Evolutionary conservation across 2,888 invertebrate genomes (phyloP).

Genomic region (Mesorhabditis sp.): DNA sequence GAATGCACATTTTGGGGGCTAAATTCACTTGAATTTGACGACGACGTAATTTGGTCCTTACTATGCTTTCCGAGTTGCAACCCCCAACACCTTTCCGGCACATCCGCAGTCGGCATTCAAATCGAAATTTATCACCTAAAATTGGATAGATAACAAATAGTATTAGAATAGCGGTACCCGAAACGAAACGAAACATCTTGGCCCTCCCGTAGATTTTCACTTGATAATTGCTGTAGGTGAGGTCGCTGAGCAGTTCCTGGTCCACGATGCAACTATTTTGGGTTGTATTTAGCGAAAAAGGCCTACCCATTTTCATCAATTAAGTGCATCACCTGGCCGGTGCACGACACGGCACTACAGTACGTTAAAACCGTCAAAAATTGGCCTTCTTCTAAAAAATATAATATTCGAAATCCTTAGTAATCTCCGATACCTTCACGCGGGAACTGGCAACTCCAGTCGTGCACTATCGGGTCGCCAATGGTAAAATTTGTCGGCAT

Average conservation of each 20-base stretch:
- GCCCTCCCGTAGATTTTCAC: conserved; percentile 33
- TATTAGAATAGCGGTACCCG: neutral
- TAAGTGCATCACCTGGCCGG: conserved; percentile 35
- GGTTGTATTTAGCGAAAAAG: neutral
- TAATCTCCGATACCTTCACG: conserved; percentile 15
- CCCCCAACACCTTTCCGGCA: conserved; percentile 19
- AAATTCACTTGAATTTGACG: conserved; percentile 8
- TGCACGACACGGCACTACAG: conserved; percentile 37
- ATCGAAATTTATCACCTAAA: conserved; percentile 23
- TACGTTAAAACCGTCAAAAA: conserved; percentile 30
- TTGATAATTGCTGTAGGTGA: conserved; percentile 34
- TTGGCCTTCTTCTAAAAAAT: conserved; percentile 21
- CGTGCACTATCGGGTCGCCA: conserved; percentile 41
- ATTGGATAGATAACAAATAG: neutral
- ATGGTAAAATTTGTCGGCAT: conserved; percentile 29
- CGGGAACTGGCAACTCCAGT: conserved; percentile 34
- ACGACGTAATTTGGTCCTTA: neutral
- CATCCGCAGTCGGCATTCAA: conserved; percentile 35
- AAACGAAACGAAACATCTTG: conserved; percentile 33
- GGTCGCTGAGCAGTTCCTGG: conserved; percentile 37
- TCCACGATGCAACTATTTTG: conserved; percentile 35
- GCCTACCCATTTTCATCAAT: conserved; percentile 41
- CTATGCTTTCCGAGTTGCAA: conserved; percentile 6
- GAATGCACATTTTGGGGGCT: conserved; percentile 44
- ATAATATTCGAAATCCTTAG: neutral